Evolutionary conservation across 2,113 vertebrate species (phyloP).

Genomic region (Sus scrofa): DNA sequence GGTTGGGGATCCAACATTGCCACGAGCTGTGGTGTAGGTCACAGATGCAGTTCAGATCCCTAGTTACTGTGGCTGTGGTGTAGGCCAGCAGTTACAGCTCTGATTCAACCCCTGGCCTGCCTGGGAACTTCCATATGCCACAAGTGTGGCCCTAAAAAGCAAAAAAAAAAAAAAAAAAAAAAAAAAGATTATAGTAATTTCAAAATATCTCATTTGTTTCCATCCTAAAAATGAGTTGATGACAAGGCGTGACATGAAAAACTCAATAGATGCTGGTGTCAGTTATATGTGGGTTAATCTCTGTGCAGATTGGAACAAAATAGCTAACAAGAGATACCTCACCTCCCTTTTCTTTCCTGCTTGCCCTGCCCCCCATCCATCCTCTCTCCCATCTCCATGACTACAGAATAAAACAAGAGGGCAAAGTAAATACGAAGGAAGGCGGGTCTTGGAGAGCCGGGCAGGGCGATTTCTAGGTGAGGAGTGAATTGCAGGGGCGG

Average conservation of each 20-base stretch:
- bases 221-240: conserved; percentile 32
- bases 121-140: no score
- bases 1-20: no score
- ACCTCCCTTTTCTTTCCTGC: background rate
- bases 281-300: background rate
- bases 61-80: no score
- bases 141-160: no score
- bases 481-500: accelerated
- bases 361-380: background rate
- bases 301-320: background rate
- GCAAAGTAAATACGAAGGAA: accelerated
- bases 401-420: background rate
- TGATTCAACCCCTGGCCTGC: no score
- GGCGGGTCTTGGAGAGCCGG: accelerated
- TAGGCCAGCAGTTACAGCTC: no score
- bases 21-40: no score
- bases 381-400: background rate
- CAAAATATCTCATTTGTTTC: background rate
- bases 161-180: no score
- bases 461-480: accelerated
- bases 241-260: background rate
- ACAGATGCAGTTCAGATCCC: no score
- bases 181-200: background rate
- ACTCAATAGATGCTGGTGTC: background rate
- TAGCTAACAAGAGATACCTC: background rate